Base-by-base conservation (phyloP, 2,888 invertebrate species). In the Epinotia ramella region DNA sequence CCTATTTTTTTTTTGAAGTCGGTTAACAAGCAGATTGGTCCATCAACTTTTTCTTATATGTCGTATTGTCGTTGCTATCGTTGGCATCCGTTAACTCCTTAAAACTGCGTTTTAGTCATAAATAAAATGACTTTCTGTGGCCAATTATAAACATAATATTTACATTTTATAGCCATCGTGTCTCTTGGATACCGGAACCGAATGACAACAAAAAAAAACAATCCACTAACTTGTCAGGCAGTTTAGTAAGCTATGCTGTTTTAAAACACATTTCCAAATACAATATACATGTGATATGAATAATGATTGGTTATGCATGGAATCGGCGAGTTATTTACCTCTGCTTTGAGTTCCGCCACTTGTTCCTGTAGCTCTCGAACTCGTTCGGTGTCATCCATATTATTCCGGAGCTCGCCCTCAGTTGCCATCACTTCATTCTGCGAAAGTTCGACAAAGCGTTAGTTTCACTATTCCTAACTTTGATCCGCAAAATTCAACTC, bases 341-440 rank as follows among this genome's bases (percentile, higher is more conserved):
- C 99, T 72, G 98, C 98, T 93, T 98, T 98, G 49, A 99, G 95
- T 89, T 98, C 98, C 56, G 97, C 98, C 79, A 99, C 97, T 91
- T 97, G 97, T 91, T 98, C 98, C 90, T 98, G 98, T 78, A 99
- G 95, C 83, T 98, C 98, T 77, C 98, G 96, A 40, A 98, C 97
- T 84, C 97, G 96, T 80, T 98, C 98, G 70, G 97, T 97, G 85
- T 98, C 98, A 78, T 97, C 97, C 83, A 97, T 95, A 89, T 97
- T 97, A 82, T 97, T 97, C 78, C 98, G 96, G 71, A 99, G 95
- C 90, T 98, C 98, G 4, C 98, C 98, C 89, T 98, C 98, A 0
- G 99, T 97, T 40, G 98, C 96, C 95, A 99, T 97, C 91, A 99
- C 99, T 89, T 99, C 98, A 88, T 98, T 98, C 98, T 99, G 89